Evolutionary conservation across 2,797 vertebrate genomes (phyloP).

Genomic region (Alectoris magna): DNA sequence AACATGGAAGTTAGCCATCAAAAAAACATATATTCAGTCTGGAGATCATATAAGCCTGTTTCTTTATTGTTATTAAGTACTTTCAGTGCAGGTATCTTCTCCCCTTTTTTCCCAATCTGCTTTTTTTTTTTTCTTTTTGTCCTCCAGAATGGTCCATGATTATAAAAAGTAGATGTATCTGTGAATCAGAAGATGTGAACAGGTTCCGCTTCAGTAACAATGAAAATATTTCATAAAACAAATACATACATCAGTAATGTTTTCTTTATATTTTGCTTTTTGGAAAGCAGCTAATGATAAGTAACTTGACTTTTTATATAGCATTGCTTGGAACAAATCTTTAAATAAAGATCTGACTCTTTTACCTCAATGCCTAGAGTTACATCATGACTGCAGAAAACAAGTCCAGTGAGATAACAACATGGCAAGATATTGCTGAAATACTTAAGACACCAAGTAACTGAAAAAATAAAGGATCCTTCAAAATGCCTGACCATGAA

Average conservation of each 20-base stretch:
- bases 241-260: not conserved
- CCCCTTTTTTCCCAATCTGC: rapidly evolving
- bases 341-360: not conserved
- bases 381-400: not conserved
- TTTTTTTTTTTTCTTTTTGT: not conserved
- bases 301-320: not conserved
- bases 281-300: not conserved
- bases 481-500: not conserved
- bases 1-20: not conserved
- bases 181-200: not conserved
- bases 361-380: not conserved
- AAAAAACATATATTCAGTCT: not conserved
- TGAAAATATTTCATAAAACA: not conserved
- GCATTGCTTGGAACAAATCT: not conserved
- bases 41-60: not conserved
- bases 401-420: not conserved
- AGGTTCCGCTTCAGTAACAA: not conserved
- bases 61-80: not conserved
- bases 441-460: not conserved
- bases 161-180: not conserved
- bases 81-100: not conserved
- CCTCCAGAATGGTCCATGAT: not conserved
- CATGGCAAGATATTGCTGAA: rapidly evolving
- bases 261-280: not conserved
- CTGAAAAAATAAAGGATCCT: not conserved